Conservation (phyloP, 2,888 invertebrate genomes). For the Rosalia funebris region DNA sequence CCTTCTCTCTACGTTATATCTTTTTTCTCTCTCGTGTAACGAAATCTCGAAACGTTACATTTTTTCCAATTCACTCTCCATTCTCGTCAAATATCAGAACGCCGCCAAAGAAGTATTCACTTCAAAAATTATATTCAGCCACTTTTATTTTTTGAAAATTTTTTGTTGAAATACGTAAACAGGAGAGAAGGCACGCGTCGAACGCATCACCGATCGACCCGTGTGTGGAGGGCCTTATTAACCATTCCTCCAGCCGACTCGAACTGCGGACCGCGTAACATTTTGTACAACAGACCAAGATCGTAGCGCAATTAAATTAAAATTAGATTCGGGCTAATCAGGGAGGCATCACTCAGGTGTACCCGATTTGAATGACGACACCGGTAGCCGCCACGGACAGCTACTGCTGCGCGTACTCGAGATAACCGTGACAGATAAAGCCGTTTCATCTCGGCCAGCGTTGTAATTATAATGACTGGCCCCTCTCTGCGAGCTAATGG, state of each 20-base stretch:
- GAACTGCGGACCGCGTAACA: not conserved
- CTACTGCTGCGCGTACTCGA: slow-evolving; percentile 33
- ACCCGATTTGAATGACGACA: slow-evolving; percentile 28
- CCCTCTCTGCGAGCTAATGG: slow-evolving; percentile 49
- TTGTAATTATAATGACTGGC: slow-evolving; percentile 53
- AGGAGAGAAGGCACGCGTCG: too few relatives aligned
- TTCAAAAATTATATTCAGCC: too few relatives aligned
- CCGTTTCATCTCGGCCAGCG: slow-evolving; percentile 49
- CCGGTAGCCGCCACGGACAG: slow-evolving; percentile 33
- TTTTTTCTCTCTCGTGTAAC: too few relatives aligned
- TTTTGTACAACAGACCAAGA: not conserved
- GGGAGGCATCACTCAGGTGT: slow-evolving; percentile 33
- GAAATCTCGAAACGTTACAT: too few relatives aligned
- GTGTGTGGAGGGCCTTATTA: too few relatives aligned
- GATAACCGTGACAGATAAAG: slow-evolving; percentile 48
- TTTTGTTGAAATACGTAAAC: too few relatives aligned
- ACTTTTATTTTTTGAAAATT: too few relatives aligned
- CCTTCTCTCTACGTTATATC: too few relatives aligned
- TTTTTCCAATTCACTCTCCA: too few relatives aligned
- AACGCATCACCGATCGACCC: too few relatives aligned
- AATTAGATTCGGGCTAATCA: slow-evolving; percentile 22
- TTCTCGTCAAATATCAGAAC: too few relatives aligned
- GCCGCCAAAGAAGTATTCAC: too few relatives aligned
- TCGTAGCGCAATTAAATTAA: slow-evolving; percentile 22
- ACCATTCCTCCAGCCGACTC: not conserved